Base-by-base conservation (phyloP, 2,797 vertebrate species). In the Muscicapa comitata region DNA sequence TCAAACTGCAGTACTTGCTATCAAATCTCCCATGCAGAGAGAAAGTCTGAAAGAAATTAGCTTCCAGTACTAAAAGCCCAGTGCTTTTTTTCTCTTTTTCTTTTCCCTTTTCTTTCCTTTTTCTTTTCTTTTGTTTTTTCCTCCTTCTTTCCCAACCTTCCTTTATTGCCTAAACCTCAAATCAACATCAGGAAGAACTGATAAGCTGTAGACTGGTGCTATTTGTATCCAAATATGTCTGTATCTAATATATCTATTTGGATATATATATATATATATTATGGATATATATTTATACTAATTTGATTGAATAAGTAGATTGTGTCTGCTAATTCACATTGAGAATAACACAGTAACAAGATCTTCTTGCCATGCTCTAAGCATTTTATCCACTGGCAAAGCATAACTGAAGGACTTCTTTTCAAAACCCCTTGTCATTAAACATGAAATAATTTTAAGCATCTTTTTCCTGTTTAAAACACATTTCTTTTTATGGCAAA, bases 11-110 rank as follows among this genome's bases (percentile, higher is more conserved):
- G 23, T 26, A 43, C 37, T 84, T 84, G 43, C 88, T 86, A 86
- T 78, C 86, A 93, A 90, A 88, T 94, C 76, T 94, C 25, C 54
- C 85, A 95, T 84, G 75, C 70, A 93, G 79, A 95, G 10, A 78
- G 40, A 51, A 86, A 78, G 23, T 43, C 82, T 91, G 47, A 62
- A 72, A 91, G 54, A 91, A 93, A 95, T 86, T 75, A 88, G 13
- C 25, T 35, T 35, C 35, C 35, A 35, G 35, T 35, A 10, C 35
- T 35, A 35, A 35, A 35, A 51, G 11, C 17, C 7, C 26, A 73
- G 8, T 17, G 21, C 0, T 35, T 48, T 62, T 42, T 79, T 24
- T 0, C 3, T 3, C 6, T 14, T 26, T 25, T 24, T 24, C 3
- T 21, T 12, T 10, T n/a, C 18, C 4, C 11, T 31, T 21, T 13